phyloP scores from a whole-genome alignment of 2,888 invertebrate genomes.

The Hyalella azteca region DNA sequence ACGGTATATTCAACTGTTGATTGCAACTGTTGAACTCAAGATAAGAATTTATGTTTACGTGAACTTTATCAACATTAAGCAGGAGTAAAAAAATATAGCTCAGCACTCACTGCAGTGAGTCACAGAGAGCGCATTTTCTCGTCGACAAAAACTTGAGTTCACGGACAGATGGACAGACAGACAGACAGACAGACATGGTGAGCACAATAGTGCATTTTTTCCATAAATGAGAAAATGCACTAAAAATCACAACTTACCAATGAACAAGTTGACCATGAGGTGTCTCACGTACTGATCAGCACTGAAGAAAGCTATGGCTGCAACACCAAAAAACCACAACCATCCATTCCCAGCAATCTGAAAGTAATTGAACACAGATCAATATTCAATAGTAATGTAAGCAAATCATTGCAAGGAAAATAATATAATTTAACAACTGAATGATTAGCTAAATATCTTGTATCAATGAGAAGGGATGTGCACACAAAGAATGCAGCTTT shows the following conservation, averaged over 20 bases:
- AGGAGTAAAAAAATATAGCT: background rate
- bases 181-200: background rate
- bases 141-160: too few species aligned
- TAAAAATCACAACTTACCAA: slow-evolving; percentile 70
- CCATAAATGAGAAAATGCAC: background rate
- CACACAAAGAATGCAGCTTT: background rate
- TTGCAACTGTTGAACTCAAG: too few species aligned
- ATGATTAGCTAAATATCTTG: background rate
- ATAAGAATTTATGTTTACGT: too few species aligned
- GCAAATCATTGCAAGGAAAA: background rate
- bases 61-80: background rate
- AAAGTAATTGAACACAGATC: slow-evolving; percentile 59
- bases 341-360: slow-evolving; percentile 88
- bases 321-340: slow-evolving; percentile 80
- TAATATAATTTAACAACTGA: background rate
- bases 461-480: background rate
- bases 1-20: too few species aligned
- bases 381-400: background rate
- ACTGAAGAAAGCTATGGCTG: slow-evolving; percentile 78
- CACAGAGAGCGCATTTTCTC: background rate
- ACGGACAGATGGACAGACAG: too few species aligned
- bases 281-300: slow-evolving; percentile 74
- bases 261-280: slow-evolving; percentile 82
- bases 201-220: background rate
- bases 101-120: background rate